A percentile compares a stretch with the other conserved stretches of the same genome.
These are phyloP conservation scores for Apotomis turbidana DNA, from an alignment of 2,888 invertebrate genomes.

Conservation along the genomic window DNA sequence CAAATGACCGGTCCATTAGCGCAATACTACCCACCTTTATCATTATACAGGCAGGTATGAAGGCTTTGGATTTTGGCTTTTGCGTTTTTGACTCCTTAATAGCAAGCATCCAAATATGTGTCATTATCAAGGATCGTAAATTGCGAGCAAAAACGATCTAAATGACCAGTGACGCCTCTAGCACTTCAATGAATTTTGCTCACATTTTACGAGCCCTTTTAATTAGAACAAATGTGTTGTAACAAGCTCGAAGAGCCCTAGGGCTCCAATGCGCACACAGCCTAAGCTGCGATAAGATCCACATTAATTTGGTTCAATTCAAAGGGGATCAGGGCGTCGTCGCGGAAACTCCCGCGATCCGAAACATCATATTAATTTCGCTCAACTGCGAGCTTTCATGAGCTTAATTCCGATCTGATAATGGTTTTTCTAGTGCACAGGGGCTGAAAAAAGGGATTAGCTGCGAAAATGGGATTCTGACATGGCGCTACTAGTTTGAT, in stretches of 20 bases:
- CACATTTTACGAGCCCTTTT: too few species aligned
- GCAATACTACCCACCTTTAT: too few species aligned
- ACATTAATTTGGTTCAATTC: conserved; percentile 37
- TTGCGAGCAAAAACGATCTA: too few species aligned
- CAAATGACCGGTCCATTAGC: too few species aligned
- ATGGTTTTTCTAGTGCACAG: conserved; percentile 8
- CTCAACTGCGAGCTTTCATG: conserved; percentile 33
- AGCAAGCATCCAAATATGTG: too few species aligned
- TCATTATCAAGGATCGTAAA: too few species aligned
- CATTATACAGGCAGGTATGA: too few species aligned
- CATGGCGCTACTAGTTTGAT: background rate
- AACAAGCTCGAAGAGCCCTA: background rate
- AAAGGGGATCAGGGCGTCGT: conserved; percentile 26
- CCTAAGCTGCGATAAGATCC: conserved; percentile 37
- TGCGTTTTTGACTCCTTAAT: too few species aligned
- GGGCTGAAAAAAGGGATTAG: conserved; percentile 1
- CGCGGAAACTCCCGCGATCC: conserved; percentile 32
- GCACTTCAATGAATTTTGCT: too few species aligned
- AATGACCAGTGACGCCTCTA: too few species aligned
- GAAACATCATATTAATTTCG: conserved; percentile 40
- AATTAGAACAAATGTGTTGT: too few species aligned
- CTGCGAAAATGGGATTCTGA: background rate
- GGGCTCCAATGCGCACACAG: conserved; percentile 1
- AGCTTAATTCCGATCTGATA: conserved; percentile 34
- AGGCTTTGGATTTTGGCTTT: too few species aligned